Evolutionary conservation across 2,113 vertebrate genomes (phyloP).

Genomic region (Barnardius zonarius): DNA sequence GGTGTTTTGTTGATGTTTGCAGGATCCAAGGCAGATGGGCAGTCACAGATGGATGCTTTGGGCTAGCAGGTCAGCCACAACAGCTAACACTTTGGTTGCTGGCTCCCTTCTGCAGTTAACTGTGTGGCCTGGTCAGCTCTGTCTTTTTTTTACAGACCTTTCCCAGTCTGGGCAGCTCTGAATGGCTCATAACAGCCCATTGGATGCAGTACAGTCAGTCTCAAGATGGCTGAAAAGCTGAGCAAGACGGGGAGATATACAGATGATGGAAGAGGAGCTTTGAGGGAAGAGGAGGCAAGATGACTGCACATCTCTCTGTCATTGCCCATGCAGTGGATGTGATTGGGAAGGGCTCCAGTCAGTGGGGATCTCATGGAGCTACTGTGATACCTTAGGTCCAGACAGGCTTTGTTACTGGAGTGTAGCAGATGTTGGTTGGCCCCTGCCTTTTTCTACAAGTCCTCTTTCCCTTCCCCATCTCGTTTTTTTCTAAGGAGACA

Average conservation of each 20-base stretch:
- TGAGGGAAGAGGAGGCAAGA: neutral
- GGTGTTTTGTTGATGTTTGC: slow-evolving; percentile 30
- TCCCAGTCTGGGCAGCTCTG: neutral
- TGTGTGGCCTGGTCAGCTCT: slow-evolving; percentile 8
- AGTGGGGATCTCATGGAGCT: neutral
- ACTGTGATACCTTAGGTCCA: neutral
- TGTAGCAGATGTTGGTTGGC: neutral
- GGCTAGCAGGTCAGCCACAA: slow-evolving; percentile 47
- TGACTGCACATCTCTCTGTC: neutral
- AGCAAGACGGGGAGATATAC: neutral
- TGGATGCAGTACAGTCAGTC: neutral
- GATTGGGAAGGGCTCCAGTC: neutral
- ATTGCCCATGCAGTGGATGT: neutral
- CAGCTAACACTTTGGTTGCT: neutral
- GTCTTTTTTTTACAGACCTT: neutral
- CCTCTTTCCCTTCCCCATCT: neutral
- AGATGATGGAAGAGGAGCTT: neutral
- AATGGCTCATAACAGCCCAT: neutral
- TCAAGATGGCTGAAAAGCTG: slow-evolving; percentile 15
- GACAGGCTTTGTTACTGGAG: neutral
- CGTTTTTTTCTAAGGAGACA: neutral
- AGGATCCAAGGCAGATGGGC: slow-evolving; percentile 57
- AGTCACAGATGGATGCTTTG: slow-evolving; percentile 60
- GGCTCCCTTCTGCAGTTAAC: slow-evolving; percentile 16
- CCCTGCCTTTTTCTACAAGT: neutral